Conservation (phyloP, 2,113 vertebrate species). For the Grantiella picta region DNA sequence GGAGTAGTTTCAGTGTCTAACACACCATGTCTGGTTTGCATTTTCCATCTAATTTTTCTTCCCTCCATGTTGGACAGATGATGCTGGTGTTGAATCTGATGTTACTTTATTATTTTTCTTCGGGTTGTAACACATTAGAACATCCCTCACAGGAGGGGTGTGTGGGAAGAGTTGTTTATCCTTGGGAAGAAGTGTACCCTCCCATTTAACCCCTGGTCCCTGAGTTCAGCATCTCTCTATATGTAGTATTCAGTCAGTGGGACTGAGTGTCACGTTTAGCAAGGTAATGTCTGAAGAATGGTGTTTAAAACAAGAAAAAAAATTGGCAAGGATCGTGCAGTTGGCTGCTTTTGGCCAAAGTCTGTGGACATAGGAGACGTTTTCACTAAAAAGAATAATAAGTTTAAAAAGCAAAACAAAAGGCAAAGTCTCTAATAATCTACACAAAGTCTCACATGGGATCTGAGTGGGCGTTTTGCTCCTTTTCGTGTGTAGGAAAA, state of each 20-base stretch:
- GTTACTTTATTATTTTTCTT: background rate
- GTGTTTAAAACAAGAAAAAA: background rate
- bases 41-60: background rate
- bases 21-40: background rate
- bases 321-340: background rate
- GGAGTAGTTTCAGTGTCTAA: background rate
- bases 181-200: background rate
- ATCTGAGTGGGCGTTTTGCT: background rate
- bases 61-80: background rate
- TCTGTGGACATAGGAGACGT: background rate
- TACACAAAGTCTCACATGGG: background rate
- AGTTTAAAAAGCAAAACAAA: background rate
- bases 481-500: background rate
- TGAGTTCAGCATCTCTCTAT: background rate
- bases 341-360: background rate
- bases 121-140: accelerated
- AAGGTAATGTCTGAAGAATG: background rate
- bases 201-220: background rate
- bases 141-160: background rate
- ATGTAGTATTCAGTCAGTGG: background rate
- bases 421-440: background rate
- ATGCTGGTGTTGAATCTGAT: background rate
- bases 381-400: background rate
- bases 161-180: background rate
- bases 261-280: background rate